A percentile compares a stretch with the other conserved stretches of the same genome.
Evolutionary conservation across 2,888 invertebrate genomes (phyloP).

Genomic region (Eudemis profundana): DNA sequence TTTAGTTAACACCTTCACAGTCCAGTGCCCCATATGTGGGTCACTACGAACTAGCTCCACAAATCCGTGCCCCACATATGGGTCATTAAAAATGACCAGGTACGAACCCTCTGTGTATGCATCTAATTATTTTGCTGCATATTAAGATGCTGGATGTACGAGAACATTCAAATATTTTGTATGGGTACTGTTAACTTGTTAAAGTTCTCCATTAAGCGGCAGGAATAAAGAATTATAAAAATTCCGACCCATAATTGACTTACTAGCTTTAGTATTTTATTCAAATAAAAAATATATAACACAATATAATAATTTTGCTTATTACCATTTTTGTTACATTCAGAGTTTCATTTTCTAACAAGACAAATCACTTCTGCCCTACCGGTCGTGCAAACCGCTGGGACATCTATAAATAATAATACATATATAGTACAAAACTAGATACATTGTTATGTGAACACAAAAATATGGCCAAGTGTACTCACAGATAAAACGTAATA

Average conservation of each 20-base stretch:
- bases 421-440: not conserved
- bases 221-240: too few species aligned
- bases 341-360: not conserved
- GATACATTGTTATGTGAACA: conserved; percentile 16
- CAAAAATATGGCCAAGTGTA: conserved; percentile 25
- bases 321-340: not conserved
- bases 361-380: not conserved
- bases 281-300: not conserved
- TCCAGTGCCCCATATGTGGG: too few species aligned
- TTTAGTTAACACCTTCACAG: too few species aligned
- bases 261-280: not conserved
- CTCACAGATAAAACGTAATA: not conserved
- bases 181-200: too few species aligned
- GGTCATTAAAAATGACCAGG: too few species aligned
- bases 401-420: not conserved
- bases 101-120: too few species aligned
- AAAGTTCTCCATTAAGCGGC: too few species aligned
- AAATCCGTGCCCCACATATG: too few species aligned
- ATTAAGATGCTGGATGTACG: too few species aligned
- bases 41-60: too few species aligned
- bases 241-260: conserved; percentile 27
- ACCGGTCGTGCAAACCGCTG: not conserved
- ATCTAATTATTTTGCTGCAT: too few species aligned
- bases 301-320: not conserved
- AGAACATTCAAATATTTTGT: too few species aligned